Conservation (phyloP, 1,140 invertebrate species). For the Thaumetopoea pityocampa region DNA sequence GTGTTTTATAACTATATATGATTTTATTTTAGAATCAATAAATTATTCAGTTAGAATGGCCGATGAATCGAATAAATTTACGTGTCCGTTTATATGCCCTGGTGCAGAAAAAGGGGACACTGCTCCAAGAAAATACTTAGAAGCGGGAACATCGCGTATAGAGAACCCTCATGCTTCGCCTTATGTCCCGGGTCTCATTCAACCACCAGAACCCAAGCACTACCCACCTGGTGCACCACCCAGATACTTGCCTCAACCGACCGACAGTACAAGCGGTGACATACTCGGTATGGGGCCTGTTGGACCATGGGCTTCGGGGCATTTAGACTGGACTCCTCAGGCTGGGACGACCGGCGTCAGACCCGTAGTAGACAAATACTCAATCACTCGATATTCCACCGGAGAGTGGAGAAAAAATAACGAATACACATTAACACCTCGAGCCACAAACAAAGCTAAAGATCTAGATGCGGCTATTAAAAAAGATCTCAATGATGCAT, state of each 20-base stretch:
- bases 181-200: constrained; percentile 53
- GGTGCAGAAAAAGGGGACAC: constrained; percentile 1
- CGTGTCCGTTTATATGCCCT: constrained; percentile 56
- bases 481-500: constrained; percentile 58
- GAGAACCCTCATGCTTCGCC: constrained; percentile 34
- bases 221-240: constrained; percentile 54
- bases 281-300: constrained; percentile 61
- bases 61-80: constrained; percentile 19
- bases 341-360: constrained; percentile 82
- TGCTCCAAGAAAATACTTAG: constrained; percentile 17
- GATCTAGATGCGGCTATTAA: constrained; percentile 36
- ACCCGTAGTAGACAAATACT: constrained; percentile 85
- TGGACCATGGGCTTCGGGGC: constrained; percentile 84
- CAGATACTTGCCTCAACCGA: constrained; percentile 54
- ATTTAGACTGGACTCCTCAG: constrained; percentile 81
- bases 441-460: constrained; percentile 49
- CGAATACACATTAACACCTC: constrained; percentile 42
- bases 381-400: constrained; percentile 81
- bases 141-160: constrained; percentile 20
- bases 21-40: constrained; percentile 10
- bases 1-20: constrained; percentile 8
- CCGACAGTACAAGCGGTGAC: constrained; percentile 59
- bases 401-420: constrained; percentile 83
- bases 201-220: constrained; percentile 43
- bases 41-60: constrained; percentile 39